These are phyloP conservation scores for Autographa gamma DNA, from an alignment of 2,888 invertebrate genomes.

Conservation along the genomic window DNA sequence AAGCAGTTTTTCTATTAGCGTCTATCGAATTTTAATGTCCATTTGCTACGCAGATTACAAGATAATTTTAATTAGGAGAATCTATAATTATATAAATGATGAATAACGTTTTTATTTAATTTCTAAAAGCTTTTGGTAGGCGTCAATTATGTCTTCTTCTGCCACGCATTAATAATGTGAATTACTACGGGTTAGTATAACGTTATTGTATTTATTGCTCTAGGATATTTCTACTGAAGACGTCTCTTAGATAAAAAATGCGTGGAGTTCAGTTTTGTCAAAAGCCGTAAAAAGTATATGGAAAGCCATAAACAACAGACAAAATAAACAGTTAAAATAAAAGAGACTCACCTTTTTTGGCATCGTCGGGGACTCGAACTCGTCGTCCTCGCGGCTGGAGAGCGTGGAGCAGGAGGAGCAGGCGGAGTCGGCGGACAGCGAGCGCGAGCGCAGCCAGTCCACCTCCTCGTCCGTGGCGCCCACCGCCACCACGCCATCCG, in stretches of 20 bases:
- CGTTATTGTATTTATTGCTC: no score
- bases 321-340: conserved; percentile 21
- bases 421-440: conserved; percentile 91
- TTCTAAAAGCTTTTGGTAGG: background rate
- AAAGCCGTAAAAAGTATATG: background rate
- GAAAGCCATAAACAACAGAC: background rate
- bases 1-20: background rate
- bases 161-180: background rate
- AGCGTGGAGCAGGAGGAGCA: conserved; percentile 93
- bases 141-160: background rate
- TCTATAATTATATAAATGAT: background rate
- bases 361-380: conserved; percentile 83
- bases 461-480: conserved; percentile 85
- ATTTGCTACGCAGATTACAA: background rate
- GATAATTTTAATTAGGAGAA: background rate
- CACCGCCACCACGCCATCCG: conserved; percentile 89
- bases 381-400: conserved; percentile 92
- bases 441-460: conserved; percentile 83
- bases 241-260: background rate
- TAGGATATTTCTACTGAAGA: background rate
- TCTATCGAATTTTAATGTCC: background rate
- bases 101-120: conserved; percentile 1
- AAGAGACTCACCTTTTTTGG: conserved; percentile 86
- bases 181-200: background rate
- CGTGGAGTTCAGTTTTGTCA: background rate